Evolutionary conservation across 2,888 invertebrate species (phyloP).

Genomic region (Archips xylosteana): DNA sequence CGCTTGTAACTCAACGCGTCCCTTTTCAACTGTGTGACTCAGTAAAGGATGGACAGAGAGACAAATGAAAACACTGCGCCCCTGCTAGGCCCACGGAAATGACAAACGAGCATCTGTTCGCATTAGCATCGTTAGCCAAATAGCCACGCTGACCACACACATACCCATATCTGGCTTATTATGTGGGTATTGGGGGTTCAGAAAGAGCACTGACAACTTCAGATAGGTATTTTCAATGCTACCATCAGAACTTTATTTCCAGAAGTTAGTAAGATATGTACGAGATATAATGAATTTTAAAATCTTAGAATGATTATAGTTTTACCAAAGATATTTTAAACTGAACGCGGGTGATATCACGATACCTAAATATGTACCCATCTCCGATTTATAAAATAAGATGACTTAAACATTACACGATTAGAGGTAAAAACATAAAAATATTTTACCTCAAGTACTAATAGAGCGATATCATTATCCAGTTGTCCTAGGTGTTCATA

Average conservation of each 20-base stretch:
- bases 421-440: not conserved
- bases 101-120: conserved; percentile 3
- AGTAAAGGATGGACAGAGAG: not conserved
- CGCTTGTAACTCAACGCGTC: too few species aligned
- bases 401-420: not conserved
- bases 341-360: too few species aligned
- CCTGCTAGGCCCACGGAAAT: not conserved
- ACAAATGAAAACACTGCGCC: not conserved
- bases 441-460: conserved; percentile 61
- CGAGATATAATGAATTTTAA: too few species aligned
- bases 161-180: not conserved
- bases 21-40: too few species aligned
- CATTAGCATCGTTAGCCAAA: conserved; percentile 7
- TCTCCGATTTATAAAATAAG: not conserved
- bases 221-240: not conserved
- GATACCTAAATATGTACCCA: not conserved
- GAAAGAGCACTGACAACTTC: not conserved
- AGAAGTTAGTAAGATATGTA: too few species aligned
- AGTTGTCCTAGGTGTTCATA: conserved; percentile 55
- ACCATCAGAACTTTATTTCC: too few species aligned
- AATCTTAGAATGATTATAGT: too few species aligned
- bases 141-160: not conserved
- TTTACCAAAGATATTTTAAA: too few species aligned
- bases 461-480: conserved; percentile 74
- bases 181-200: not conserved